Evolutionary conservation across 2,888 invertebrate species (phyloP), one percentile per base, ranked within the genome.

Genomic region (Ashinkailepas kermadecensis): DNA sequence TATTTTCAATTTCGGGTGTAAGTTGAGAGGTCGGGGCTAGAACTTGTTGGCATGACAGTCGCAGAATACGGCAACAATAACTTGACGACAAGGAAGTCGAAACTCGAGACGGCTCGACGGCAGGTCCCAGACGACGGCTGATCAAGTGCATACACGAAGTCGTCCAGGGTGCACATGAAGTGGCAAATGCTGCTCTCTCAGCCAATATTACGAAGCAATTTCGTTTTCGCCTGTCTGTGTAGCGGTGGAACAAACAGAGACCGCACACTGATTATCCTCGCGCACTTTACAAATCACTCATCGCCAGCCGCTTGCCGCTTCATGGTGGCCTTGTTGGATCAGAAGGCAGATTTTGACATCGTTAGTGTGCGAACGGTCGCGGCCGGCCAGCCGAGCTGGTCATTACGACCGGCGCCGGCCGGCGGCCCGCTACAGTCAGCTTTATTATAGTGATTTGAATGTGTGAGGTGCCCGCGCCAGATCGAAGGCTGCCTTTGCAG

Each of bases 281-380:
- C 67, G 23, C 25, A 25, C 70, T 70, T 70, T 25, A 39, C 39
- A 70, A 70, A 70, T 70, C 70, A 70, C 25, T 70, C 70, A 39
- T 13, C n/a, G n/a, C 59, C 58, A 64, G 64, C 18, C 18, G 64
- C n/a, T 18, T n/a, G 64, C 21, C 13, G 12, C 59, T 62, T 62
- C 18, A 62, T 18, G 13, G 59, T 18, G 13, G 59, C 4, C 13
- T 8, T 62, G 18, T 62, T 62, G 59, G 59, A 4, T 62, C 59
- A 13, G 59, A 62, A 62, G 18, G 59, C 59, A n/a, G 11, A 4
- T 62, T 62, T 8, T 62, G 59, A 13, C 59, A 4, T 13, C 11
- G 59, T 62, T 13, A 13, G 11, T 18, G n/a, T n/a, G n/a, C n/a
- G n/a, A n/a, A n/a, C 59, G 59, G 59, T 4, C 59, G 9, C 15